Conservation (phyloP, 2,888 invertebrate genomes). For the Mantis religiosa region DNA sequence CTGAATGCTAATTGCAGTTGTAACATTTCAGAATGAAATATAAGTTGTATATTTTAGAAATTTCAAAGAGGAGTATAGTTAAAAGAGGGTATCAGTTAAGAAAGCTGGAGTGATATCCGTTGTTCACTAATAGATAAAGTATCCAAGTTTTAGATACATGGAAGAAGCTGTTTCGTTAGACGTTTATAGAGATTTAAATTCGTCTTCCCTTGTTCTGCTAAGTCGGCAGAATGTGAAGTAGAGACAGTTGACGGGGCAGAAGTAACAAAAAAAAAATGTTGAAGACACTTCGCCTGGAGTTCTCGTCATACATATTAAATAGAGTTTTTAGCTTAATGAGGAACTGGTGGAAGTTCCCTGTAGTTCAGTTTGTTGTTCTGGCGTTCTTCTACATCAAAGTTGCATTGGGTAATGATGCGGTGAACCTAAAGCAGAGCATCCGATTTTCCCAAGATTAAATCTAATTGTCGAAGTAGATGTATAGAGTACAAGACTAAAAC, state of each 20-base stretch:
- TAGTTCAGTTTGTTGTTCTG: background rate
- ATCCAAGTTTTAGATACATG: background rate
- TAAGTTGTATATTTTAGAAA: too few species aligned
- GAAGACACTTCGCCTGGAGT: background rate
- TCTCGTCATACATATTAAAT: background rate
- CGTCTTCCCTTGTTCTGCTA: background rate
- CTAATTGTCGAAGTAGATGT: background rate
- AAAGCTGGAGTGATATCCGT: background rate
- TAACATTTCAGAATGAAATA: too few species aligned
- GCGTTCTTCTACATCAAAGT: background rate
- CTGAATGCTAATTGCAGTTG: too few species aligned
- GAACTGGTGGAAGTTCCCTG: background rate
- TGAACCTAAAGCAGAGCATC: background rate
- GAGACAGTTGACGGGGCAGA: background rate
- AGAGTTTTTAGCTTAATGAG: background rate
- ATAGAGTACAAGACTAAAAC: too few species aligned
- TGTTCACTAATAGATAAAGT: background rate
- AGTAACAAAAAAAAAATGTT: background rate
- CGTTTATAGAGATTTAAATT: background rate
- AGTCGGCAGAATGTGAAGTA: background rate
- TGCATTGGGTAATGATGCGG: background rate
- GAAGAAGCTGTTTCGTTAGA: background rate
- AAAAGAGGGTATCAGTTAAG: too few species aligned
- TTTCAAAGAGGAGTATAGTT: too few species aligned
- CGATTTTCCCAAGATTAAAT: background rate